Evolutionary conservation across 2,797 vertebrate genomes (phyloP), one percentile per base, ranked within the genome.

Genomic region (Lagorchestes hirsutus): DNA sequence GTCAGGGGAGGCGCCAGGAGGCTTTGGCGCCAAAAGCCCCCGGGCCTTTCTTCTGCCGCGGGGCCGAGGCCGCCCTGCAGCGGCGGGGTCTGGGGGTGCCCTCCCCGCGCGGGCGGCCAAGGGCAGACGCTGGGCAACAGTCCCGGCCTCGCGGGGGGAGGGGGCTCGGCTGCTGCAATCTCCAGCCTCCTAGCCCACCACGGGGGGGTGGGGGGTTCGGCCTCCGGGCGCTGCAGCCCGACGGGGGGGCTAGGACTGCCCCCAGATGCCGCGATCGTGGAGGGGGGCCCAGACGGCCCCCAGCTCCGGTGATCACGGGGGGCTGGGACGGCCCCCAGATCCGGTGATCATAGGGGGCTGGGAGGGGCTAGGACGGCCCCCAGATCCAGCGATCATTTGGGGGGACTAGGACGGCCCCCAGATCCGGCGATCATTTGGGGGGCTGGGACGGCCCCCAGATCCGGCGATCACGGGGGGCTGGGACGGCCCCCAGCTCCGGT

Each of bases 21-120:
- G 95, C 93, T 99, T 99, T 99, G 98, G 99, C 99, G 99, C 99
- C 98, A 99, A 99, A 99, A 98, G 97, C 98, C 96, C 94, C 97
- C 98, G n/a, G 95, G 97, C 97, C 97, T 97, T 98, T 98, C 95
- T 96, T 97, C 96, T 97, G 46, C 52, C 14, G 90, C 90, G 4
- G 52, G 52, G 87, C 50, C 40, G 87, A 24, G 87, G 40, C 50
- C n/a, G 27, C 82, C 40, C 29, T 4, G 87, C 46, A 52, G 50
- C 11, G 28, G 52, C 2, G 87, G 40, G 50, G 87, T 13, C 87
- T 28, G 12, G 40, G 46, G 22, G 12, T 29, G 46, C 87, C 22
- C 46, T 5, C 28, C 87, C 87, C 46, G 14, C 14, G 14, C 62
- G 31, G 2, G 6, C 0, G 14, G 90, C 52, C 0, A n/a, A 24